A percentile compares a stretch with the other conserved stretches of the same genome.
Conservation (phyloP, 2,888 invertebrate genomes). For the Rapana venosa region DNA sequence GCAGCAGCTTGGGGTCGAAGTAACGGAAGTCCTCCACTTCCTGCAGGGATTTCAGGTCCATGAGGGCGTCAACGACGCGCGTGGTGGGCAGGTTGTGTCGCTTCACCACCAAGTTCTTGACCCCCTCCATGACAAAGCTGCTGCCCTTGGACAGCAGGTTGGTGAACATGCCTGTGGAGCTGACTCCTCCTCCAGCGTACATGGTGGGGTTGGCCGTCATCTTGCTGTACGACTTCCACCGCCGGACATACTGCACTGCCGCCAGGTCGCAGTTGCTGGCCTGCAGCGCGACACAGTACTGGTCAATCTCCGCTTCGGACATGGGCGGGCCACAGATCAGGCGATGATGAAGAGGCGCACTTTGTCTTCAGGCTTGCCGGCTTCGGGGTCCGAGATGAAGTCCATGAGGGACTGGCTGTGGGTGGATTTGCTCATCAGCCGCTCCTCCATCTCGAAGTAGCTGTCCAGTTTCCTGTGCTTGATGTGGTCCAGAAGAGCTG, state of each 20-base stretch:
- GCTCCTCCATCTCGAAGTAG: conserved; percentile 98
- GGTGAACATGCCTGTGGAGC: conserved; percentile 97
- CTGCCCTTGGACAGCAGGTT: conserved; percentile 98
- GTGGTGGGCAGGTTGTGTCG: conserved; percentile 97
- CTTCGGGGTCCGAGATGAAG: conserved; percentile 89
- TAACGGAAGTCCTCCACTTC: conserved; percentile 94
- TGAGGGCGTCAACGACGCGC: conserved; percentile 92
- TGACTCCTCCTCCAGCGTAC: conserved; percentile 88
- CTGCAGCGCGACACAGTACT: conserved; percentile 88
- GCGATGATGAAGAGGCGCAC: conserved; percentile 92
- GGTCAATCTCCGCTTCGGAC: conserved; percentile 89
- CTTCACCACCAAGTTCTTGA: conserved; percentile 98
- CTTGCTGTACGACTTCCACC: conserved; percentile 94
- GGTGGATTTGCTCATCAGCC: conserved; percentile 87
- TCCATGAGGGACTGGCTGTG: conserved; percentile 91
- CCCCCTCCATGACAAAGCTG: conserved; percentile 99
- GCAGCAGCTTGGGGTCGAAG: conserved; percentile 95
- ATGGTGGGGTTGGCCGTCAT: conserved; percentile 87
- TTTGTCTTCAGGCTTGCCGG: conserved; percentile 94
- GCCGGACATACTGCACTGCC: conserved; percentile 91
- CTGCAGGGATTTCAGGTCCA: conserved; percentile 87
- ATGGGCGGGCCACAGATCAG: conserved; percentile 91
- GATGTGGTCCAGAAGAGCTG: conserved; percentile 82
- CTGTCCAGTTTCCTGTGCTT: conserved; percentile 93
- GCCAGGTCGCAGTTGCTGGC: conserved; percentile 91